A percentile compares a stretch with the other conserved stretches of the same genome.
Conservation (phyloP, 2,888 invertebrate genomes). For the Deroplatys truncata region DNA sequence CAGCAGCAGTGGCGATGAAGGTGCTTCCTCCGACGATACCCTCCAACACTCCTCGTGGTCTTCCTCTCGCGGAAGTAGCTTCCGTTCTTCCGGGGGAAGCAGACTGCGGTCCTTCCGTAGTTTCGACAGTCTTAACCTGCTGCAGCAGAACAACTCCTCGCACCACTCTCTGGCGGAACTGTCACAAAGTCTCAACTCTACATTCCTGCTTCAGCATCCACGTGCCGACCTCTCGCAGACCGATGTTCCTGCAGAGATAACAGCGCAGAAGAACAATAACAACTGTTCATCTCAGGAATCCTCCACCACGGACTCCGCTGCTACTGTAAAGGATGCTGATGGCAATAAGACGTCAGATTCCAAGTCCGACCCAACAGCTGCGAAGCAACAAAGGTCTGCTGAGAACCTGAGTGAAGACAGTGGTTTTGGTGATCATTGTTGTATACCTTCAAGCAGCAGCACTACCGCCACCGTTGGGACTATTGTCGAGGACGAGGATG, state of each 20-base stretch:
- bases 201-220: slow-evolving; percentile 10
- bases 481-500: slow-evolving; percentile 21
- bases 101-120: slow-evolving; percentile 39
- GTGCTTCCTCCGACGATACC: slow-evolving; percentile 33
- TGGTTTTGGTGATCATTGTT: slow-evolving; percentile 61
- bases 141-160: slow-evolving; percentile 35
- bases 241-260: slow-evolving; percentile 2
- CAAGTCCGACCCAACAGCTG: slow-evolving; percentile 18
- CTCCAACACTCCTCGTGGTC: slow-evolving; percentile 32
- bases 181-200: slow-evolving; percentile 21
- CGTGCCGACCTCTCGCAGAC: neutral
- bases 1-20: slow-evolving; percentile 31
- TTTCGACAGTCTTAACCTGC: slow-evolving; percentile 49
- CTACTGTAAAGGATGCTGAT: neutral
- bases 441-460: slow-evolving; percentile 32
- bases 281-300: slow-evolving; percentile 39
- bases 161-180: slow-evolving; percentile 12
- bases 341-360: neutral
- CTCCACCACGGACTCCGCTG: neutral
- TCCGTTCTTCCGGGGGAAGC: slow-evolving; percentile 28
- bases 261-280: slow-evolving; percentile 32
- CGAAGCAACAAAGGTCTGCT: slow-evolving; percentile 47
- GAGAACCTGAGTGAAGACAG: slow-evolving; percentile 79
- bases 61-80: slow-evolving; percentile 32
- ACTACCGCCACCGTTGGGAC: neutral